Evolutionary conservation across 2,888 invertebrate species (phyloP), one percentile per base, ranked within the genome.

Genomic region (Globia sparganii): DNA sequence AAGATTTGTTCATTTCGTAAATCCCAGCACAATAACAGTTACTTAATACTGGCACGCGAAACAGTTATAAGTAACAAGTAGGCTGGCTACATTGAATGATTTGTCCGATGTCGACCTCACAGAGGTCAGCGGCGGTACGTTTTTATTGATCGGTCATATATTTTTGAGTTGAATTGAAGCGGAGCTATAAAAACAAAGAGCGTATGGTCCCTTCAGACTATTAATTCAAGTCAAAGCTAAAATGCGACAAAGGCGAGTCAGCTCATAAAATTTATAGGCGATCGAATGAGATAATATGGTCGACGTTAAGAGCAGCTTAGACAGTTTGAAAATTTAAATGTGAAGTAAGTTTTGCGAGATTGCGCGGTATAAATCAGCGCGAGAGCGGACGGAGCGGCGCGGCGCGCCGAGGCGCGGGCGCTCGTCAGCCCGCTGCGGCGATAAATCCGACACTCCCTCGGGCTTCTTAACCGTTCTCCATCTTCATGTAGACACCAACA

Each of bases 301-400:
- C 94, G 95, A 95, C 95, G 95, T 96, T 96, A 96, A 96, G 96
- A 95, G 93, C 94, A 95, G 96, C 96, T 96, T 96, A 96, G 96
- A 96, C 96, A 96, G 96, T 96, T 96, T 93, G 96, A 91, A 96
- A 96, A 96, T 96, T 96, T 96, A 96, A 96, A 96, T 96, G 96
- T 96, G 96, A 96, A 96, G 96, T 96, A 96, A 96, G 96, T 96
- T 96, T 96, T 96, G 96, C 95, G 95, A 96, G 96, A 96, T 96
- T 96, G 96, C 93, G 94, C 95, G 92, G 95, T 93, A 96, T 96
- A 96, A 96, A 96, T 97, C 96, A 96, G 96, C 93, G 93, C 92
- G 91, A 86, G 93, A 92, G 91, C 91, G 91, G 90, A 86, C 87
- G 91, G 90, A 88, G 90, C 88, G 80, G 81, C 67, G 90, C 88